Percentiles rank a stretch among this genome's conserved stretches.
phyloP scores from a whole-genome alignment of 2,797 vertebrate genomes.

The Erpetoichthys calabaricus region DNA sequence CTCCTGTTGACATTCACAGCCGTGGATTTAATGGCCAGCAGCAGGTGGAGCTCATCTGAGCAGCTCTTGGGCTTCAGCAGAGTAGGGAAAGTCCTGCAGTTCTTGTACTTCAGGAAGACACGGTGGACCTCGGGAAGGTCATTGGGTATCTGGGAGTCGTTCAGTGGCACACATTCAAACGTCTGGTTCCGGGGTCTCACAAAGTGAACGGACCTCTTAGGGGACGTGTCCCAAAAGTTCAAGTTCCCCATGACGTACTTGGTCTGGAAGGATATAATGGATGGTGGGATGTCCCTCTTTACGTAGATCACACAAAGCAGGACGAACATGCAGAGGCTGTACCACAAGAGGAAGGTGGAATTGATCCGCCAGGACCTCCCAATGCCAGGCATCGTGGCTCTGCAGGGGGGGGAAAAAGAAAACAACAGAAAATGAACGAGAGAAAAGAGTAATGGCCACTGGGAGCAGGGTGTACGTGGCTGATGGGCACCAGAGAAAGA shows the following conservation, averaged over 20 bases:
- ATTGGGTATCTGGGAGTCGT: slow-evolving; percentile 20
- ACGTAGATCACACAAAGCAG: slow-evolving; percentile 1
- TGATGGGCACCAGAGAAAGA: too few relatives aligned
- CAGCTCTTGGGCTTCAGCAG: slow-evolving; percentile 41
- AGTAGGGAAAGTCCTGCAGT: slow-evolving; percentile 43
- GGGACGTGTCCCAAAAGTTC: not conserved
- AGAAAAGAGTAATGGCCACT: too few relatives aligned
- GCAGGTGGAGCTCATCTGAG: slow-evolving; percentile 33
- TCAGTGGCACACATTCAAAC: slow-evolving; percentile 25
- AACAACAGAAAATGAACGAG: too few relatives aligned
- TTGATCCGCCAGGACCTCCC: too few relatives aligned
- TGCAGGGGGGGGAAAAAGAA: too few relatives aligned
- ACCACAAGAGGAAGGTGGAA: too few relatives aligned
- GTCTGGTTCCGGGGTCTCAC: too few relatives aligned
- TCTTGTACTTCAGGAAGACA: slow-evolving; percentile 45
- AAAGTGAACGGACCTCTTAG: not conserved
- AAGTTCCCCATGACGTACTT: too few relatives aligned
- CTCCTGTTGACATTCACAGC: slow-evolving; percentile 41
- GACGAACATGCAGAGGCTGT: too few relatives aligned
- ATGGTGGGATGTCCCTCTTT: not conserved
- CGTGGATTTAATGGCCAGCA: slow-evolving; percentile 49
- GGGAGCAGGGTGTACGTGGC: too few relatives aligned
- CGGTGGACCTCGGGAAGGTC: slow-evolving; percentile 35
- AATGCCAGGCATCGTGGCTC: too few relatives aligned
- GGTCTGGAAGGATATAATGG: too few relatives aligned